Conservation (phyloP, 1,140 invertebrate species). For the Dinoponera quadriceps region DNA sequence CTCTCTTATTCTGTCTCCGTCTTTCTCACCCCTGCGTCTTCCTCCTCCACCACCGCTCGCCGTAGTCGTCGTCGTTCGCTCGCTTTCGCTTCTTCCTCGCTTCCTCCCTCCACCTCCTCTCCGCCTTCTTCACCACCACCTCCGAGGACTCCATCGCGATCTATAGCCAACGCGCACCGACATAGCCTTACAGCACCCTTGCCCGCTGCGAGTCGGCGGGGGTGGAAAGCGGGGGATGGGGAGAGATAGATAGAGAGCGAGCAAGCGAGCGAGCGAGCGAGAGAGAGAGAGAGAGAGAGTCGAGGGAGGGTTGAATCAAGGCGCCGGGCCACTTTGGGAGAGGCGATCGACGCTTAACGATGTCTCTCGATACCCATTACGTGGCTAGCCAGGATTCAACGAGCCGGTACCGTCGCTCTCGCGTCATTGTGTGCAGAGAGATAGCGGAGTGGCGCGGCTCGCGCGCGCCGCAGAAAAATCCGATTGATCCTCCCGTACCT, state of each 20-base stretch:
- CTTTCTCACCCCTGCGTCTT: constrained; percentile 46
- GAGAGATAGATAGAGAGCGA: constrained; percentile 60
- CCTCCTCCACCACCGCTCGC: constrained; percentile 17
- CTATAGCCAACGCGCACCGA: constrained; percentile 61
- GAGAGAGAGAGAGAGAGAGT: constrained; percentile 2
- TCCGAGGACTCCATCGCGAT: constrained; percentile 66
- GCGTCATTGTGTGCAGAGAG: constrained; percentile 57
- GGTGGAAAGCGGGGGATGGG: constrained; percentile 39
- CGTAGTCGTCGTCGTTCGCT: neutral
- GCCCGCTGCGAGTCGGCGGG: constrained; percentile 29
- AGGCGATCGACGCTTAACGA: constrained; percentile 77
- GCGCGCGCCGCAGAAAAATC: constrained; percentile 52
- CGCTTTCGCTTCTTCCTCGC: constrained; percentile 38
- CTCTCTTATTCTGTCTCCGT: constrained; percentile 77
- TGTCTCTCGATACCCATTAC: constrained; percentile 75
- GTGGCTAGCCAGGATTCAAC: constrained; percentile 69
- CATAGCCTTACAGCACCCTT: constrained; percentile 59
- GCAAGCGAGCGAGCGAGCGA: neutral
- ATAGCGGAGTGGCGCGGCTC: neutral
- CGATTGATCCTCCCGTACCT: constrained; percentile 62
- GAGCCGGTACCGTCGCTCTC: constrained; percentile 55
- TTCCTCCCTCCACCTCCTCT: constrained; percentile 18
- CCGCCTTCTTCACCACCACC: constrained; percentile 32
- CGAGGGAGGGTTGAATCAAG: constrained; percentile 62
- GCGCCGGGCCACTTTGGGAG: constrained; percentile 79